A percentile compares a stretch with the other conserved stretches of the same genome.
Conservation (phyloP, 2,797 vertebrate genomes). For the Acrossocheilus wenchowensis region DNA sequence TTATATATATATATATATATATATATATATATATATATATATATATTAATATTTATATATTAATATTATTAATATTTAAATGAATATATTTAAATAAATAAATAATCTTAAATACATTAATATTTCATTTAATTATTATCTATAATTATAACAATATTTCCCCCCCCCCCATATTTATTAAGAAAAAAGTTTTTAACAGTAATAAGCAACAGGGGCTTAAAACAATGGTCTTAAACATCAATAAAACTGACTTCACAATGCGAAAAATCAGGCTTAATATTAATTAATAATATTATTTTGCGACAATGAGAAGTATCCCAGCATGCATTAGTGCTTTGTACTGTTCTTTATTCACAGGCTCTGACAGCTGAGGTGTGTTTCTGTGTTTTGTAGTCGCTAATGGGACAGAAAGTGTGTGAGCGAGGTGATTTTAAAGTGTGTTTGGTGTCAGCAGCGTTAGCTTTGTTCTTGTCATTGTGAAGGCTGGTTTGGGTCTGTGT, state of each 20-base stretch:
- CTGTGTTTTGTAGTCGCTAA: neutral
- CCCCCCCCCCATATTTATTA: neutral
- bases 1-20: neutral
- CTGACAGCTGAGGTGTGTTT: conserved; percentile 8
- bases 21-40: neutral
- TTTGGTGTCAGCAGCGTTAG: neutral
- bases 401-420: neutral
- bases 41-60: neutral
- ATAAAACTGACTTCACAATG: neutral
- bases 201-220: neutral
- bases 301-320: neutral
- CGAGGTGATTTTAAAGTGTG: neutral
- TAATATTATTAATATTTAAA: too few species aligned
- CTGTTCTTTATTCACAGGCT: neutral
- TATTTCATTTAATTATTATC: too few species aligned
- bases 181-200: neutral
- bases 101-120: too few species aligned
- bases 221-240: neutral
- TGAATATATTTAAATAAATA: too few species aligned
- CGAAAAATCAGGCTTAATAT: neutral
- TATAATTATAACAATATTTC: too few species aligned
- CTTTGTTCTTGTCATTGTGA: conserved; percentile 31
- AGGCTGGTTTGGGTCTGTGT: neutral
- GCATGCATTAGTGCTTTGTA: neutral
- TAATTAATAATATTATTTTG: neutral